Percentiles rank a stretch among this genome's conserved stretches.
Evolutionary conservation across 1,140 invertebrate genomes (phyloP).

Genomic region (Antheraea pernyi): DNA sequence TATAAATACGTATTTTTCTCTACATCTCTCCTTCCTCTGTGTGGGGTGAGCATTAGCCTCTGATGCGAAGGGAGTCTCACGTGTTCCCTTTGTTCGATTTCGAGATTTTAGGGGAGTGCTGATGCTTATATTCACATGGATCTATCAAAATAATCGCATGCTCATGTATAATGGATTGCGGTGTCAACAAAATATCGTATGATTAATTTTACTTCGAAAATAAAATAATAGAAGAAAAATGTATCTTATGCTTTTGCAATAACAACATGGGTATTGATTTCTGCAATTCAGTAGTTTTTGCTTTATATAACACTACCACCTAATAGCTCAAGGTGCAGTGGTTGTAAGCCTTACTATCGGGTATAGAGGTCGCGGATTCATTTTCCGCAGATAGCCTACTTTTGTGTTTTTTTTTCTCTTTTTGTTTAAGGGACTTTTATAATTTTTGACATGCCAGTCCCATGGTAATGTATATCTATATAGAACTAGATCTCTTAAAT

Average conservation of each 20-base stretch:
- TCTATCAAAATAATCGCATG: constrained; percentile 73
- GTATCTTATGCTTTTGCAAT: constrained; percentile 12
- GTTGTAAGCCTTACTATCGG: no score
- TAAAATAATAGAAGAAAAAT: constrained; percentile 13
- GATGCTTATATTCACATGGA: constrained; percentile 68
- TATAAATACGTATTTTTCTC: constrained; percentile 79
- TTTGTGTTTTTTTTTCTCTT: no score
- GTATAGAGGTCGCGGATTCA: no score
- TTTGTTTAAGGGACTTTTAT: no score
- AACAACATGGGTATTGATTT: background rate
- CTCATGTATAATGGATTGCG: constrained; percentile 68
- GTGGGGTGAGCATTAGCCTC: constrained; percentile 74
- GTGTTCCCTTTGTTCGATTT: constrained; percentile 75
- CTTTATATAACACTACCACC: no score
- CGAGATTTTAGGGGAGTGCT: constrained; percentile 73
- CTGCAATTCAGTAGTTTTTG: no score
- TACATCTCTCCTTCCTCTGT: constrained; percentile 70
- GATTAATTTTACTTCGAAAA: constrained; percentile 41
- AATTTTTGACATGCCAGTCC: no score
- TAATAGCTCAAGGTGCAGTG: no score
- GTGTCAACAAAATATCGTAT: constrained; percentile 60
- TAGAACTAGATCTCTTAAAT: no score
- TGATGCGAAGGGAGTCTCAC: constrained; percentile 65
- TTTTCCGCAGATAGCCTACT: no score
- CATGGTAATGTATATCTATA: no score